Base-by-base conservation (phyloP, 2,797 vertebrate genomes). In the Echiichthys vipera region DNA sequence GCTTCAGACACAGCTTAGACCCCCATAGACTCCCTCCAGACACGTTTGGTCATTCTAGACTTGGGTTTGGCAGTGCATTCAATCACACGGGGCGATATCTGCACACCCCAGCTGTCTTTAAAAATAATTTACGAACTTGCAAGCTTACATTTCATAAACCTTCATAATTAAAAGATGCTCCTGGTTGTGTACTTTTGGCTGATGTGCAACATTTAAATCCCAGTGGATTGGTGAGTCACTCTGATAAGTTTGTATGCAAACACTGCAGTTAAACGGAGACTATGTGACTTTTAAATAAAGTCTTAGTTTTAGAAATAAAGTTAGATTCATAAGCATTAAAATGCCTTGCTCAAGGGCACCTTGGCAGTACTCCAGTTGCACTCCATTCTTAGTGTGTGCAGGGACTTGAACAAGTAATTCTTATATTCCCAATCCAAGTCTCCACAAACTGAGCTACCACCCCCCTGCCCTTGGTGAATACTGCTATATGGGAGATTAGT, bases 1-100 rank as follows among this genome's bases (percentile, higher is more conserved):
- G 67, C 72, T 64, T 65, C 54, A 78, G 64, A 65, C 64, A 15
- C 45, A 46, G 74, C 66, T 47, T 14, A 55, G 80, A 71, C 45
- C 24, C 45, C 47, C 18, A 29, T 53, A 8, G 30, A 25, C 47
- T 13, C 53, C 64, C 46, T 47, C 14, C 64, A 51, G 66, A 68
- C 25, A 65, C 46, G 24, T 36, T 14, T 5, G 57, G 64, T 64
- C 67, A 32, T 7, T 70, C 34, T 17, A 20, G 54, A 61, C 58
- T 22, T 0, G 18, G 59, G 65, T 34, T 22, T 24, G 47, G 46
- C 20, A 13, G 8, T 47, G 47, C 27, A 12, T 78, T 74, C 58
- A 74, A 78, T 76, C 59, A 54, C 53, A 29, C 29, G 15, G n/a
- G 14, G 66, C 45, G n/a, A 18, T 64, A 69, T 81, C 68, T 62